Base-by-base conservation (phyloP, 2,113 vertebrate genomes). In the Tympanuchus pallidicinctus region DNA sequence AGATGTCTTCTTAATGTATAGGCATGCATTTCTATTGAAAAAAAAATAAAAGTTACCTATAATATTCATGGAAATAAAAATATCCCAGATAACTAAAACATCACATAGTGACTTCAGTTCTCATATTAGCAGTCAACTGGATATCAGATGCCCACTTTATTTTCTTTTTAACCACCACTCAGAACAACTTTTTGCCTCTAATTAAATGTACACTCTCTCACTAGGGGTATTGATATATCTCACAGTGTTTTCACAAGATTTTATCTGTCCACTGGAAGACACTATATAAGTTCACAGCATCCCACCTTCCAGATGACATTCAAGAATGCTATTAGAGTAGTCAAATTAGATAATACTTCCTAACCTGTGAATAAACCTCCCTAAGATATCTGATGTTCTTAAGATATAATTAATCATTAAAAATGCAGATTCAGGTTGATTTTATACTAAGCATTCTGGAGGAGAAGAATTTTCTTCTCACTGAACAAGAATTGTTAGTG, bases 201-300 rank as follows among this genome's bases (percentile, higher is more conserved):
- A 90, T 86, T 96, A 93, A 93, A 84, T 96, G 54, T 94, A 20
- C n/a, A 6, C 8, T 94, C 87, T 92, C 57, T 94, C 64, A 54
- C 24, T 95, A 52, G 77, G 75, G 61, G 59, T 94, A 90, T 66
- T 87, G 30, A 79, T 88, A 93, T 59, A 83, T 64, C 45, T 67
- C 66, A 89, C 36, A 70, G 84, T 59, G 59, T 80, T 94, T 92
- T 93, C 83, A 43, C 34, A 73, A 91, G n/a, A 89, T 57, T 91
- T 74, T 87, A 25, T 80, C 56, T 89, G 69, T 90, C 63, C 32
- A 73, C 86, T 94, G 95, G 90, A 93, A 85, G 45, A 78, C 24
- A 54, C 32, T 52, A 45, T 90, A 64, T 28, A 60, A 84, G 52
- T 82, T 90, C 70, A 95, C 75, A 86, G 21, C 70, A 95, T 77